Evolutionary conservation across 2,888 invertebrate genomes (phyloP).

Genomic region (Ephialtes manifestator): DNA sequence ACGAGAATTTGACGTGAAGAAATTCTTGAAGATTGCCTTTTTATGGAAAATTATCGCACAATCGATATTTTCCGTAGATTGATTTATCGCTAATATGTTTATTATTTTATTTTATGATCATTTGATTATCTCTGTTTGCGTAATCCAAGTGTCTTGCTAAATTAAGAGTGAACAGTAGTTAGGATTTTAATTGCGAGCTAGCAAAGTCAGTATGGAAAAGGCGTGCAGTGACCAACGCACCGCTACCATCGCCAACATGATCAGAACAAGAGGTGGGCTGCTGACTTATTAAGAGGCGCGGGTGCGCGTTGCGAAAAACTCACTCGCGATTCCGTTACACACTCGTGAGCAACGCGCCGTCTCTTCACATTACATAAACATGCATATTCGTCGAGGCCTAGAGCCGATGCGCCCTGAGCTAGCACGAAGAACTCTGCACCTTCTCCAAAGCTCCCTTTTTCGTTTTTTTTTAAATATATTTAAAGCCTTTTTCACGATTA

Average conservation of each 20-base stretch:
- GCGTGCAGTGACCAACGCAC: not conserved
- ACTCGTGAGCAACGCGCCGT: constrained; percentile 72
- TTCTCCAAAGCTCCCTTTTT: constrained; percentile 17
- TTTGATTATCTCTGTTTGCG: not conserved
- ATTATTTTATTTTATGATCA: not conserved
- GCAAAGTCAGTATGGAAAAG: not conserved
- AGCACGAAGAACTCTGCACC: constrained; percentile 31
- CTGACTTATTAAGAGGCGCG: constrained; percentile 52
- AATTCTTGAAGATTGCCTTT: not conserved
- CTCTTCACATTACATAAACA: constrained; percentile 78
- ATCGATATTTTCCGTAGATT: not conserved
- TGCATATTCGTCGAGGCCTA: constrained; percentile 58
- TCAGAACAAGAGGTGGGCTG: constrained; percentile 19
- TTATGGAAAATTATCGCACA: not conserved
- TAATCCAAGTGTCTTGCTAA: not conserved
- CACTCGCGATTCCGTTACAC: constrained; percentile 81
- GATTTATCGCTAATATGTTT: not conserved
- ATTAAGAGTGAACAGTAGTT: constrained; percentile 1
- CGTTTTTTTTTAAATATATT: constrained; percentile 74
- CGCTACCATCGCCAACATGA: not conserved
- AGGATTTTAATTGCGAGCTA: not conserved
- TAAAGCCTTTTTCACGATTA: constrained; percentile 80
- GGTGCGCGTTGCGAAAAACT: constrained; percentile 75
- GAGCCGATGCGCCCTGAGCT: constrained; percentile 60
- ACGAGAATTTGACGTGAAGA: no score